Conservation (phyloP, 2,888 invertebrate genomes). For the Pseudococcus jackbeardsleyi region DNA sequence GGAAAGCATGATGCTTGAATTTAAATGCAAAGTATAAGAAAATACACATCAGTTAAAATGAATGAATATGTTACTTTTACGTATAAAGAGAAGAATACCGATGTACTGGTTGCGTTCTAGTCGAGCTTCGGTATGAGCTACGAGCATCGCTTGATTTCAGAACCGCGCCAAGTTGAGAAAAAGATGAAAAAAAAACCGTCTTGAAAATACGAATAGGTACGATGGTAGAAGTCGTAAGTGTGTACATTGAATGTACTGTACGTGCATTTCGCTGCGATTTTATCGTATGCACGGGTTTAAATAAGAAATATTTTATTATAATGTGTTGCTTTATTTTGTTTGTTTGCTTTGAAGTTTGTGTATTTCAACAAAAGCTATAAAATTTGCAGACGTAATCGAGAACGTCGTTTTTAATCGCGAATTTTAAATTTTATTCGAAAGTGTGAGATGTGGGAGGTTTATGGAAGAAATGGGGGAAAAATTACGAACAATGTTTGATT, state of each 20-base stretch:
- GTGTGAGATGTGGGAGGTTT: no score
- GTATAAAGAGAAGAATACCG: no score
- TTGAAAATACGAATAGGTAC: no score
- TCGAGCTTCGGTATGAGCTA: no score
- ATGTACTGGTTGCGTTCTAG: no score
- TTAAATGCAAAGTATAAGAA: slow-evolving; percentile 2
- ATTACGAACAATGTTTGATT: neutral
- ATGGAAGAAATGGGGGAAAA: neutral
- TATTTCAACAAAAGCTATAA: neutral
- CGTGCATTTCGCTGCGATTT: neutral
- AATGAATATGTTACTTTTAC: no score
- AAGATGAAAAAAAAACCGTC: no score
- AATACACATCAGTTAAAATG: neutral
- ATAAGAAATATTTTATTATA: neutral
- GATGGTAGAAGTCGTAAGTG: neutral
- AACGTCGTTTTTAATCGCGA: neutral
- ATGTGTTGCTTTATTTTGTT: neutral
- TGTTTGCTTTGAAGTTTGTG: neutral
- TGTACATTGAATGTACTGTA: neutral
- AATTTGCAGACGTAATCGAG: neutral
- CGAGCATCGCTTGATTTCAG: no score
- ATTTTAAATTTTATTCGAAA: neutral
- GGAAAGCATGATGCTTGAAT: neutral
- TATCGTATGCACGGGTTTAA: neutral
- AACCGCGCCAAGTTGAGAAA: no score